Percentiles rank a stretch among this genome's conserved stretches.
These are phyloP conservation scores for Brachyopa scutellaris DNA, from an alignment of 2,888 invertebrate species.

Conservation along the genomic window DNA sequence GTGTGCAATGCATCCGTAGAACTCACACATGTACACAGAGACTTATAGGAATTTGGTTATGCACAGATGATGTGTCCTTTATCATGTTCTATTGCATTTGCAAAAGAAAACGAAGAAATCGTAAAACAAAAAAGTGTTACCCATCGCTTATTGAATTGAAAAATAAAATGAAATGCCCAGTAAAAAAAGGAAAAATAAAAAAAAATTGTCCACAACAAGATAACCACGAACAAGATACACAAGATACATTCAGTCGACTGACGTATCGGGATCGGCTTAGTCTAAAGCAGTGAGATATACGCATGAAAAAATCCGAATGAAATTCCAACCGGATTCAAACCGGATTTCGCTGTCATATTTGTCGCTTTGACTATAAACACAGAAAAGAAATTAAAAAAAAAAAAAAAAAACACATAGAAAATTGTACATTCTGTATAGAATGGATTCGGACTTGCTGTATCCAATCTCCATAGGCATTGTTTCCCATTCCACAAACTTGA, in stretches of 20 bases:
- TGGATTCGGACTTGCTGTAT: background rate
- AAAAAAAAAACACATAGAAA: background rate
- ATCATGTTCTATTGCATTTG: conserved; percentile 34
- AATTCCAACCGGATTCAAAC: conserved; percentile 31
- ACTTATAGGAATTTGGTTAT: background rate
- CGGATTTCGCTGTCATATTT: conserved; percentile 45
- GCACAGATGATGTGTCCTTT: conserved; percentile 20
- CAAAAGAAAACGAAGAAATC: conserved; percentile 22
- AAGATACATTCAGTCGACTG: conserved; percentile 28
- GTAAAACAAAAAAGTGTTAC: conserved; percentile 6
- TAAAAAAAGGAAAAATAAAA: conserved; percentile 6
- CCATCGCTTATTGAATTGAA: conserved; percentile 27
- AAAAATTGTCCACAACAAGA: conserved; percentile 12
- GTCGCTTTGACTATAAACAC: conserved; percentile 10
- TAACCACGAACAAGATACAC: conserved; percentile 16
- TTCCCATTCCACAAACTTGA: background rate
- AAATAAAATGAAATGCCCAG: conserved; percentile 26
- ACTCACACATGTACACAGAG: too few species aligned
- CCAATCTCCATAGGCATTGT: background rate
- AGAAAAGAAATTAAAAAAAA: background rate
- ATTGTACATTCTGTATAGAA: background rate
- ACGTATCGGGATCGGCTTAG: conserved; percentile 45
- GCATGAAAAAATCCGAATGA: conserved; percentile 47
- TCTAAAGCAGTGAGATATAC: conserved; percentile 36
- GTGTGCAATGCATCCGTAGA: too few species aligned